Evolutionary conservation across 2,888 invertebrate species (phyloP).

Genomic region (Cetonia aurata): DNA sequence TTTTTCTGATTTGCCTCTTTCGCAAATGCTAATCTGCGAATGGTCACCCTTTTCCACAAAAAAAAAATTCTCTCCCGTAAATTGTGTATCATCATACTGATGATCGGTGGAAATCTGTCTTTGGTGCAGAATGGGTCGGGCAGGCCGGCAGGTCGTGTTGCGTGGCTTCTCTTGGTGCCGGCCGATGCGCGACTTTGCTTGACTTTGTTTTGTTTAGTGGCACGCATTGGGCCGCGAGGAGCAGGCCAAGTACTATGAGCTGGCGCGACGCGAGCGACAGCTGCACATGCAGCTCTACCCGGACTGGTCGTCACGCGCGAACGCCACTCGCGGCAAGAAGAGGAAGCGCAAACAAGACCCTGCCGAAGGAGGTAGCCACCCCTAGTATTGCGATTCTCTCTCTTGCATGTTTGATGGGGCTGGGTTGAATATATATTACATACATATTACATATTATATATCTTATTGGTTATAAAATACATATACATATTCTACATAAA

Average conservation of each 20-base stretch:
- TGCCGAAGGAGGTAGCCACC: slow-evolving; percentile 93
- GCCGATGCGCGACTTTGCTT: slow-evolving; percentile 57
- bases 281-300: slow-evolving; percentile 99
- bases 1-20: slow-evolving; percentile 38
- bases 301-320: slow-evolving; percentile 99
- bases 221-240: slow-evolving; percentile 99
- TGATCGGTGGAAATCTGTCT: slow-evolving; percentile 32
- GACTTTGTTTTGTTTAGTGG: slow-evolving; percentile 81
- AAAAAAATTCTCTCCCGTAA: no score
- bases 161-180: slow-evolving; percentile 58
- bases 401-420: slow-evolving; percentile 56
- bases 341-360: slow-evolving; percentile 99
- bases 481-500: slow-evolving; percentile 29
- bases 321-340: slow-evolving; percentile 99
- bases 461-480: slow-evolving; percentile 23
- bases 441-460: slow-evolving; percentile 14
- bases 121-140: slow-evolving; percentile 51
- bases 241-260: slow-evolving; percentile 99
- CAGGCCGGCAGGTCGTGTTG: slow-evolving; percentile 56
- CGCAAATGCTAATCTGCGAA: slow-evolving; percentile 18
- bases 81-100: not conserved
- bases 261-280: slow-evolving; percentile 98
- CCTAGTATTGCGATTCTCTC: slow-evolving; percentile 59
- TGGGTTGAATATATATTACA: slow-evolving; percentile 45
- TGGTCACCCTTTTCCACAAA: not conserved